Evolutionary conservation across 1,140 invertebrate species (phyloP).

Genomic region (Lordiphosa collinella): DNA sequence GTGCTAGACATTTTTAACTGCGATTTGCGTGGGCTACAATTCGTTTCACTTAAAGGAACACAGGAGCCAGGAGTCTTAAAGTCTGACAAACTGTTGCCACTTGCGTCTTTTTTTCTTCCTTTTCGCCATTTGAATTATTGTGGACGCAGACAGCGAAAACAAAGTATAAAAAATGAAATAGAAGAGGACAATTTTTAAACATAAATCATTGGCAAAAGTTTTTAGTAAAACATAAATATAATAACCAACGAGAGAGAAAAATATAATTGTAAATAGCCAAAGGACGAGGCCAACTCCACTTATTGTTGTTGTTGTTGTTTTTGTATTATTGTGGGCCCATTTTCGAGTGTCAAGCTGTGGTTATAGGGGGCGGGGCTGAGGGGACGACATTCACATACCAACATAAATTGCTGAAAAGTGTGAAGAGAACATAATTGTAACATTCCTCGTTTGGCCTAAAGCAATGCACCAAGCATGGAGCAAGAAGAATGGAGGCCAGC

Average conservation of each 20-base stretch:
- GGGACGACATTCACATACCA: slow-evolving; percentile 66
- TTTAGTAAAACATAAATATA: slow-evolving; percentile 74
- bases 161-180: slow-evolving; percentile 4
- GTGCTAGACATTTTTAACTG: slow-evolving; percentile 47
- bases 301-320: slow-evolving; percentile 23
- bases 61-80: slow-evolving; percentile 36
- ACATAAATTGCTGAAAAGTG: slow-evolving; percentile 77
- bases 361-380: slow-evolving; percentile 14
- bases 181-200: slow-evolving; percentile 72
- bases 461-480: slow-evolving; percentile 55
- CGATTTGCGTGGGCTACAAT: slow-evolving; percentile 22
- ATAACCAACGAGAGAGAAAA: slow-evolving; percentile 75
- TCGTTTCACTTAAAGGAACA: slow-evolving; percentile 36
- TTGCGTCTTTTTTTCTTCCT: slow-evolving; percentile 57
- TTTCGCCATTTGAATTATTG: slow-evolving; percentile 58
- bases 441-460: slow-evolving; percentile 75
- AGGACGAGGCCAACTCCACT: slow-evolving; percentile 42
- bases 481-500: slow-evolving; percentile 17
- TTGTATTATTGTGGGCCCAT: slow-evolving; percentile 41
- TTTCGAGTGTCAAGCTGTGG: slow-evolving; percentile 67
- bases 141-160: slow-evolving; percentile 36
- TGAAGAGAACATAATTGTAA: slow-evolving; percentile 78
- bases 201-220: slow-evolving; percentile 73
- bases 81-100: slow-evolving; percentile 76
- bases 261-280: slow-evolving; percentile 73